Base-by-base conservation (phyloP, 2,113 vertebrate genomes). In the Grus americana region DNA sequence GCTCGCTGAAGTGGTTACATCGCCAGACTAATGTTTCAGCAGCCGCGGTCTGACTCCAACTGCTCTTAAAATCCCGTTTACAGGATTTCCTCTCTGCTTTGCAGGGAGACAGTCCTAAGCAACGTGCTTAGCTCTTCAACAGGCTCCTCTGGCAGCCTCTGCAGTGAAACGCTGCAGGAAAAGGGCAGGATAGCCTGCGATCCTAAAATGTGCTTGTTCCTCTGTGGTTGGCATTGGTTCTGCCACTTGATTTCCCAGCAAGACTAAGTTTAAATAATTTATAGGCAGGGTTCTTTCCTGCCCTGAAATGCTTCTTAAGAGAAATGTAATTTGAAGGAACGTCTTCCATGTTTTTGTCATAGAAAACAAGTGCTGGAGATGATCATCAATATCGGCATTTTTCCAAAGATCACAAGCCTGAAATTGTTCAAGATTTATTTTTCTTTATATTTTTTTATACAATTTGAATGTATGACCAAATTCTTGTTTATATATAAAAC, bases 1-100 rank as follows among this genome's bases (percentile, higher is more conserved):
- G 0, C 44, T 83, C 3, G 1, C 61, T 61, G 52, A 40, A 71
- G 62, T 7, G 20, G 71, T 88, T 44, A 21, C 1, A 0, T 34
- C 46, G 76, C 75, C 91, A 92, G 47, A 47, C 42, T 30, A 86
- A 79, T 14, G 54, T 58, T 88, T 73, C 66, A 79, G 63, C 71
- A 92, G 59, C 55, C 7, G 1, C 62, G 54, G 27, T 15, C 76
- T 91, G 79, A 74, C 46, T 91, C 59, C 50, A 67, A 3, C 47
- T 55, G 72, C 61, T 80, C 91, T 88, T 79, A 93, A 96, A 95
- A 95, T 91, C 76, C 65, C 32, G 21, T 92, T 92, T 93, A 34
- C 29, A 71, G 47, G 76, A 90, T 91, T 95, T 92, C 40, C 68
- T 86, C 47, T 36, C 20, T 72, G 70, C 82, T 90, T 93, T 87